Base-by-base conservation (phyloP, 1,140 invertebrate genomes). In the Neoseiulus cucumeris region DNA sequence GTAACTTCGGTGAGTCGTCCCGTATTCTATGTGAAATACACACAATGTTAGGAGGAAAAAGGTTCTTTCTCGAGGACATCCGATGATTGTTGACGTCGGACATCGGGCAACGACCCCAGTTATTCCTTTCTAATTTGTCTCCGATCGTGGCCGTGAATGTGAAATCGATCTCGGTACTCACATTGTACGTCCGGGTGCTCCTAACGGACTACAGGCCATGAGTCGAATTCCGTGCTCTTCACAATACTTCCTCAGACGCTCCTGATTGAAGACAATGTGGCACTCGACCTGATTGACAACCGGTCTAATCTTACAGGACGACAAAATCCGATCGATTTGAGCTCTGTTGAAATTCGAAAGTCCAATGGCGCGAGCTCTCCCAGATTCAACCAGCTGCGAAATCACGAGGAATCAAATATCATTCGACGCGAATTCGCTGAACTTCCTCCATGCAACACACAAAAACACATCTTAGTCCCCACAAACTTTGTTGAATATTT, bases 281-380 rank as follows among this genome's bases (percentile, higher is more conserved):
- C 75, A 75, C 69, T 81, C 80, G 22, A 79, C 72, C 79, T 91
- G 90, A 72, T 87, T 83, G 4, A 81, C 82, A 1, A 82, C 83
- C 0, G 91, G 91, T 66, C 83, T 84, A 20, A 93, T 83, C 44
- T 76, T 80, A 0, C 82, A 82, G 25, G 75, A 76, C 18, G 81
- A 76, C n/a, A 91, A 70, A 2, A 96, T 70, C 12, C 85, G 77
- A 39, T 84, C 78, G 14, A 92, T 81, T 76, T 95, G 91, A 30
- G 81, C 74, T 41, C 80, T 83, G 73, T 91, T 93, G 72, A 95
- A 96, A 75, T 95, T 95, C 42, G 89, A 91, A 1, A 94, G 68
- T 0, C 91, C 91, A 71, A 95, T 88, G 65, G 84, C 83, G 55
- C 79, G 82, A 0, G 80, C 77, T 7, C 89, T 76, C 0, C 87